Conservation (phyloP, 2,113 vertebrate genomes). For the Eurystomus gularis region DNA sequence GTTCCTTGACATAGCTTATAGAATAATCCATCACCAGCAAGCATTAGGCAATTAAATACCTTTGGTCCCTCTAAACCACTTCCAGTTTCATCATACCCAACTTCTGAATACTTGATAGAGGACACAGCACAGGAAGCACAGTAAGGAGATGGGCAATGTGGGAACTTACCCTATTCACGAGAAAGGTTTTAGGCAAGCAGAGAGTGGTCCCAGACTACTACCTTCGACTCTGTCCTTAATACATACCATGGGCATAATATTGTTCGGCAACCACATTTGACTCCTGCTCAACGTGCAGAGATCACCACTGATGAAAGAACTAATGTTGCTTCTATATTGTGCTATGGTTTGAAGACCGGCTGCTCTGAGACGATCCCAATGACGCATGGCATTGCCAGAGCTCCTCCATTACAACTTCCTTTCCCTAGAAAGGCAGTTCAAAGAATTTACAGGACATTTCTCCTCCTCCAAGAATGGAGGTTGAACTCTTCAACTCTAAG, state of each 20-base stretch:
- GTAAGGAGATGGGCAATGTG: background rate
- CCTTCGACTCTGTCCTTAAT: background rate
- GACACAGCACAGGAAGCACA: background rate
- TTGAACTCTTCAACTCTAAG: background rate
- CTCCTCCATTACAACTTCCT: background rate
- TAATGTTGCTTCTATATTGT: background rate
- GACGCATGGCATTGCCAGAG: background rate
- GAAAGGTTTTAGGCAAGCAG: background rate
- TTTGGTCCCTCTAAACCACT: background rate
- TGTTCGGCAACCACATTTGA: background rate
- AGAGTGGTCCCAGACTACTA: background rate
- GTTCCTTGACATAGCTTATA: background rate
- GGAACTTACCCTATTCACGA: background rate
- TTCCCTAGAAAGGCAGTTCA: background rate
- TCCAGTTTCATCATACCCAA: background rate
- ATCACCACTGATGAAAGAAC: background rate
- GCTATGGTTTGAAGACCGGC: background rate
- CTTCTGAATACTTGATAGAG: background rate
- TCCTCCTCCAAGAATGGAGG: background rate
- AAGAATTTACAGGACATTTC: background rate
- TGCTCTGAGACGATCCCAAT: background rate
- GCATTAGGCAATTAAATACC: background rate
- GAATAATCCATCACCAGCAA: background rate
- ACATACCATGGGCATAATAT: background rate
- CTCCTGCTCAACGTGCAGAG: background rate